These are phyloP conservation scores for Palaemon carinicauda DNA, from an alignment of 1,140 invertebrate genomes.

Conservation along the genomic window DNA sequence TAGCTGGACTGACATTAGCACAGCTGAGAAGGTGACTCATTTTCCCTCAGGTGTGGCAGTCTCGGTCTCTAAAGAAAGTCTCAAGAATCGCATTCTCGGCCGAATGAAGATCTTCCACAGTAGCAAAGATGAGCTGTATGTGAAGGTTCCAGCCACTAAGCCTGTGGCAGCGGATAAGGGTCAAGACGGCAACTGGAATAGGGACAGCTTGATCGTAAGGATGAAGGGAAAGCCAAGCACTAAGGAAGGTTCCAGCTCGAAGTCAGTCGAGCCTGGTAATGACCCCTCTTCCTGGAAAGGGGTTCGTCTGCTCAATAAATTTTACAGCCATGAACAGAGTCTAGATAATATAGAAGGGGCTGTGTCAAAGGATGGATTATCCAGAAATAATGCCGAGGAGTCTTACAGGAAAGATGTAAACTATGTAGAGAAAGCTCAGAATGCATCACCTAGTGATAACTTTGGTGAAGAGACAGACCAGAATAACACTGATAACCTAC, in stretches of 20 bases:
- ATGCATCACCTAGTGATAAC: neutral
- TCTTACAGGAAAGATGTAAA: neutral
- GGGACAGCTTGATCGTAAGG: neutral
- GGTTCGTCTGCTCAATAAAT: neutral
- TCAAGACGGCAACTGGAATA: neutral
- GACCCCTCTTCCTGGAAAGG: constrained; percentile 15
- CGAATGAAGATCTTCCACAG: neutral
- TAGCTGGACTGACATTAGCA: too few species aligned
- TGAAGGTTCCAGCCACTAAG: neutral
- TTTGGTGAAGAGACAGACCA: too few species aligned
- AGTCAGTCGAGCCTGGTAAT: neutral
- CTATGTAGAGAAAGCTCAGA: constrained; percentile 6
- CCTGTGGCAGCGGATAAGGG: neutral
- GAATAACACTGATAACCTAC: too few species aligned
- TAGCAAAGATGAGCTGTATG: constrained; percentile 5
- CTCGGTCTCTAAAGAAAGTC: neutral
- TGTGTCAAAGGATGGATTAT: too few species aligned
- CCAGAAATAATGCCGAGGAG: neutral
- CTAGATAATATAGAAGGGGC: too few species aligned
- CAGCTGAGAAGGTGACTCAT: too few species aligned
- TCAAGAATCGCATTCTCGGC: neutral
- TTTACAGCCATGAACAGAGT: too few species aligned
- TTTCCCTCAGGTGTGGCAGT: neutral
- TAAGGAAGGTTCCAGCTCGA: constrained; percentile 8
- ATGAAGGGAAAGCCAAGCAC: constrained; percentile 21